Percentiles rank a stretch among this genome's conserved stretches.
These are phyloP conservation scores for Athene cunicularia DNA, from an alignment of 2,113 vertebrate genomes.

Conservation along the genomic window DNA sequence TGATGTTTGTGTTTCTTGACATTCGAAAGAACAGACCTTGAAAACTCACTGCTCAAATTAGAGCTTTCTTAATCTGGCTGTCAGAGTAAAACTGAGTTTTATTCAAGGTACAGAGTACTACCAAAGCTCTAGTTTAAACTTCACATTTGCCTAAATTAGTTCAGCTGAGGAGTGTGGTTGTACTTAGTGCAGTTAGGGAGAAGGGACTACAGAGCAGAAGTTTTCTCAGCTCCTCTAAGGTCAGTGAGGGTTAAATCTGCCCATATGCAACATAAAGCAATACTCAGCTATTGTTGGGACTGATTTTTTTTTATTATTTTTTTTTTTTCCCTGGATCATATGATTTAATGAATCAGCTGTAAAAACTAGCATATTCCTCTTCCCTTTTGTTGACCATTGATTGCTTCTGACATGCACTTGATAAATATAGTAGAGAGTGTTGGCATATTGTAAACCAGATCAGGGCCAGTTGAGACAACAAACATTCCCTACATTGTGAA, in stretches of 20 bases:
- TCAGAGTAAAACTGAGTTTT: neutral
- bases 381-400: neutral
- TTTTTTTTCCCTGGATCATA: accelerated
- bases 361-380: neutral
- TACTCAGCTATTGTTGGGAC: neutral
- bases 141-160: neutral
- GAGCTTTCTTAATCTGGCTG: neutral
- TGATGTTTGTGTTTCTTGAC: neutral
- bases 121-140: neutral
- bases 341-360: neutral
- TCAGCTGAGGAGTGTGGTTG: neutral
- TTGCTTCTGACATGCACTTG: neutral
- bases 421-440: neutral
- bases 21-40: neutral
- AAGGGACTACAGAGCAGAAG: neutral
- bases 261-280: neutral
- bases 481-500: slow-evolving; percentile 10
- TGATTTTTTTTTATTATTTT: neutral
- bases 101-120: neutral
- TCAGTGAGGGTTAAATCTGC: neutral
- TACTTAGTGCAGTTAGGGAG: neutral
- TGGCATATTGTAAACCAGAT: neutral
- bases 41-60: neutral
- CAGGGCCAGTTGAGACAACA: neutral
- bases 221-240: neutral